These are phyloP conservation scores for Micromesistius poutassou DNA, from an alignment of 2,797 vertebrate species.

Conservation along the genomic window DNA sequence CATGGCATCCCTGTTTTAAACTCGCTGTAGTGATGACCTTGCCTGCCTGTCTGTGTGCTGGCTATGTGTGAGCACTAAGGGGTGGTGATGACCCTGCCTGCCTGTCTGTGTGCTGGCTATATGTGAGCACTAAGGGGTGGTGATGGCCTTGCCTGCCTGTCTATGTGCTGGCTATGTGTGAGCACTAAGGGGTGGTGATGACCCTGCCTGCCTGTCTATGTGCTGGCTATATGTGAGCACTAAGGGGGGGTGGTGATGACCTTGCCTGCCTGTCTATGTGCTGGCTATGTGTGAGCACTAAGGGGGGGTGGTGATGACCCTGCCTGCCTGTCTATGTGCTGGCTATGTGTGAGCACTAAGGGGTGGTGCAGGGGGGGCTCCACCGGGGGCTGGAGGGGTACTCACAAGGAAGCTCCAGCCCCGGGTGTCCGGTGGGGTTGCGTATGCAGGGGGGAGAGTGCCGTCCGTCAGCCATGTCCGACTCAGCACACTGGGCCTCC, in stretches of 20 bases:
- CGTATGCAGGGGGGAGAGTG: conserved; percentile 94
- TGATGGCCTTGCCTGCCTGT: no score
- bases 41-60: no score
- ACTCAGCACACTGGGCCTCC: conserved; percentile 94
- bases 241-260: not conserved
- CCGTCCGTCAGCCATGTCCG: conserved; percentile 95
- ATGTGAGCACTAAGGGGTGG: not conserved
- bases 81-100: no score
- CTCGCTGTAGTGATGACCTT: not conserved
- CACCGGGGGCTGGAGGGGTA: conserved; percentile 14
- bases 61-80: not conserved
- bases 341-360: not conserved
- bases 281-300: not conserved
- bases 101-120: not conserved
- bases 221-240: not conserved
- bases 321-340: not conserved
- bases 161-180: not conserved
- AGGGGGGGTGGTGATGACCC: not conserved
- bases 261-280: not conserved
- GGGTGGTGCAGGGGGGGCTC: not conserved
- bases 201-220: not conserved
- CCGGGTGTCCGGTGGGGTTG: conserved; percentile 87
- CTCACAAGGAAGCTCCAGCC: conserved; percentile 94
- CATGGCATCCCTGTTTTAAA: not conserved
- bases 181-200: not conserved